These are phyloP conservation scores for Drosophila rellima DNA, from an alignment of 2,888 invertebrate genomes.

Conservation along the genomic window DNA sequence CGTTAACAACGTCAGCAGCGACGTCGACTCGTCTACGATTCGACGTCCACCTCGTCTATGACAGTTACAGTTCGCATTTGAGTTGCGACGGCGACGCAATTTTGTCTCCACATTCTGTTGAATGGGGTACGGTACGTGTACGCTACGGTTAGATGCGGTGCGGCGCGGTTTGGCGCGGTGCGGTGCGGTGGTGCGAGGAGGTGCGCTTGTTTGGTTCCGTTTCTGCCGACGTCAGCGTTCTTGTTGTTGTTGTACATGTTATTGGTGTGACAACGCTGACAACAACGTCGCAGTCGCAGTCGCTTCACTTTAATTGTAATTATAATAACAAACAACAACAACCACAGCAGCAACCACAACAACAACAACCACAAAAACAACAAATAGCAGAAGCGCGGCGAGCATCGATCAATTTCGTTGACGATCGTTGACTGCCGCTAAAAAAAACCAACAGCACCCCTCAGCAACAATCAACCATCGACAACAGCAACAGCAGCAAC, in stretches of 20 bases:
- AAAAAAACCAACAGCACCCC: conserved; percentile 18
- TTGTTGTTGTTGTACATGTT: conserved; percentile 17
- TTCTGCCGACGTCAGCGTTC: conserved; percentile 40
- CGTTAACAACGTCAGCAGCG: conserved; percentile 68
- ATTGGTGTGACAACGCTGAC: conserved; percentile 44
- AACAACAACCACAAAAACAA: conserved; percentile 9
- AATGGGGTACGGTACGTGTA: conserved; percentile 2
- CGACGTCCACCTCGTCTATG: conserved; percentile 14
- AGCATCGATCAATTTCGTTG: conserved; percentile 43
- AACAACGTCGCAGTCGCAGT: conserved; percentile 3
- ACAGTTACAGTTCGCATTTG: conserved; percentile 57
- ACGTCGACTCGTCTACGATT: not conserved
- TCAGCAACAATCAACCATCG: conserved; percentile 17
- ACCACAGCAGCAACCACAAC: conserved; percentile 15
- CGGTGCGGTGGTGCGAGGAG: not conserved
- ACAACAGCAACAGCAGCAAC: conserved; percentile 3
- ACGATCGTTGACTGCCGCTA: conserved; percentile 50
- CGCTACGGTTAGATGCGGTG: conserved; percentile 2
- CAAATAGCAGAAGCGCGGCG: conserved; percentile 17
- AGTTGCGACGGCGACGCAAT: conserved; percentile 55
- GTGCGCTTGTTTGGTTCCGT: conserved; percentile 27
- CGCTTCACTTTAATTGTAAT: conserved; percentile 59
- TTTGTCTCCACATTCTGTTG: conserved; percentile 15
- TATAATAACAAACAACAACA: conserved; percentile 42
- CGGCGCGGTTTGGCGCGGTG: conserved; percentile 1